Conservation (phyloP, 2,888 invertebrate genomes). For the Arctia plantaginis region DNA sequence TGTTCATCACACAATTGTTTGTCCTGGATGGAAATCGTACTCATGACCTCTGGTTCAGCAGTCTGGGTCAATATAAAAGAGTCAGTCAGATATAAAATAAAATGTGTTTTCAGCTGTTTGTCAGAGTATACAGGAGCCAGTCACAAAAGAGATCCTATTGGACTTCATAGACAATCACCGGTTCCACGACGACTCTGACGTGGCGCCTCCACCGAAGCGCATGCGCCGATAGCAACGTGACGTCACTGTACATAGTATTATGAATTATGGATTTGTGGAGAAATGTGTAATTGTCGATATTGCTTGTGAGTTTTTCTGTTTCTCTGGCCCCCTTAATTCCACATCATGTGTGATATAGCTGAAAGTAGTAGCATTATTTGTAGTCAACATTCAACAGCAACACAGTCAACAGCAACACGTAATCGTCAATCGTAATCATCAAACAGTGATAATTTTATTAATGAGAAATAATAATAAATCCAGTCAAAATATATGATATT, state of each 20-base stretch:
- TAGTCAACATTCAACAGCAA: not conserved
- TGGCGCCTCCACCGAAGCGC: constrained; percentile 90
- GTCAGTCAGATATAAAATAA: too few relatives aligned
- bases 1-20: too few relatives aligned
- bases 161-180: constrained; percentile 89
- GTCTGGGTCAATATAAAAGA: too few relatives aligned
- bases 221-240: constrained; percentile 71
- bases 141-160: constrained; percentile 93
- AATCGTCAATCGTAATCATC: not conserved
- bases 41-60: too few relatives aligned
- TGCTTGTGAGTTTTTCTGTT: not conserved
- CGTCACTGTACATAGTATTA: constrained; percentile 17
- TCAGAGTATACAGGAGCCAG: constrained; percentile 93
- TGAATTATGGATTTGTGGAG: not conserved
- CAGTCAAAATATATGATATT: too few relatives aligned
- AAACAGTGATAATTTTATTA: not conserved
- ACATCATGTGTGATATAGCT: not conserved
- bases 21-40: too few relatives aligned
- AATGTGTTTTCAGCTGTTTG: constrained; percentile 92
- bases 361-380: too few relatives aligned
- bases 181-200: constrained; percentile 88
- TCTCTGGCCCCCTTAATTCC: not conserved
- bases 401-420: not conserved
- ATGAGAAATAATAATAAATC: not conserved
- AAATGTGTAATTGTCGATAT: constrained; percentile 4